Percentiles rank a stretch among this genome's conserved stretches.
Evolutionary conservation across 2,797 vertebrate genomes (phyloP).

Genomic region (Dendrocincla tyrannina): DNA sequence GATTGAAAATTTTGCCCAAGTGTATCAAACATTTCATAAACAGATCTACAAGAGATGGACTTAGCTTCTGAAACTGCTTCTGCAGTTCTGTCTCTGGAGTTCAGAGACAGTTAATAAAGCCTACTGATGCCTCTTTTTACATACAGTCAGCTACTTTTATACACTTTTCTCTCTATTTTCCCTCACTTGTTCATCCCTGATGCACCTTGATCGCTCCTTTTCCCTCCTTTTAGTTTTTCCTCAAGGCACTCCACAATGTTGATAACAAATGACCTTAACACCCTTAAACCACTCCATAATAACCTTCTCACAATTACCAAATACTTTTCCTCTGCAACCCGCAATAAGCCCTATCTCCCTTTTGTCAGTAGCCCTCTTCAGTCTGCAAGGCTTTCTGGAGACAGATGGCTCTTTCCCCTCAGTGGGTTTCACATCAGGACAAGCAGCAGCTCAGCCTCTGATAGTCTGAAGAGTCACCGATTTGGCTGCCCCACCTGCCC

Average conservation of each 20-base stretch:
- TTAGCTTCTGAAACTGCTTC: neutral
- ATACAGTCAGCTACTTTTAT: neutral
- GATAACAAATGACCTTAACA: neutral
- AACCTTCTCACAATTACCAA: neutral
- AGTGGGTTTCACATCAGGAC: neutral
- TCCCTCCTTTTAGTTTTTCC: neutral
- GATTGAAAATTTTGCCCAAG: neutral
- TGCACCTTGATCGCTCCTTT: neutral
- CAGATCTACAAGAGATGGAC: neutral
- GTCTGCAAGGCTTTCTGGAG: neutral
- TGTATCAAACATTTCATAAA: neutral
- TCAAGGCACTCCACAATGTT: neutral
- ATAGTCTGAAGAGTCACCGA: neutral
- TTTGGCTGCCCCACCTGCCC: neutral
- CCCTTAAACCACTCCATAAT: neutral
- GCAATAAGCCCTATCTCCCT: neutral
- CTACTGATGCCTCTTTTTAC: neutral
- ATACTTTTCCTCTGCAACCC: neutral
- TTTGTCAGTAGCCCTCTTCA: neutral
- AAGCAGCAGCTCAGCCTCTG: neutral
- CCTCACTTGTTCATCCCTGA: neutral
- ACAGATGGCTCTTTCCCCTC: rapidly evolving
- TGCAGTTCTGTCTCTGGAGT: no score
- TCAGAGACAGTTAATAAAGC: neutral
- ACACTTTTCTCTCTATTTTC: neutral